phyloP scores from a whole-genome alignment of 2,888 invertebrate species.

The Lydus trimaculatus region DNA sequence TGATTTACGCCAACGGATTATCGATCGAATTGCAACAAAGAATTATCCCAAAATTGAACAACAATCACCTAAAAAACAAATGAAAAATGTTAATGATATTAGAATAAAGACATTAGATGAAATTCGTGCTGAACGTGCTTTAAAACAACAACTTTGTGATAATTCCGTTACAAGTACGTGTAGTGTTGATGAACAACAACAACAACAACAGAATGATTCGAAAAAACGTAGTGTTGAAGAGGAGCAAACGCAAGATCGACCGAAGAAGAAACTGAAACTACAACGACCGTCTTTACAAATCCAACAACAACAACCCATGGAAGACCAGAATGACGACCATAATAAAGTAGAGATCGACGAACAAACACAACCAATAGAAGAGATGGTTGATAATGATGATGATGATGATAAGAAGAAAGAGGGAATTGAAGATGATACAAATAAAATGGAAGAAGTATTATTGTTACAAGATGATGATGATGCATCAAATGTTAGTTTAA shows the following conservation, averaged over 20 bases:
- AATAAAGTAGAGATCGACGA: constrained; percentile 24
- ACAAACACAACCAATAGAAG: constrained; percentile 19
- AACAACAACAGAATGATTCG: constrained; percentile 21
- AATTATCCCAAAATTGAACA: constrained; percentile 25
- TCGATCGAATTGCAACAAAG: constrained; percentile 44
- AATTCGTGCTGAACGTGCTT: constrained; percentile 54
- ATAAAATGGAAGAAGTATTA: constrained; percentile 51
- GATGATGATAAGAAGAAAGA: constrained; percentile 20
- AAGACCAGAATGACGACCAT: constrained; percentile 29
- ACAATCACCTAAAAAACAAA: constrained; percentile 16
- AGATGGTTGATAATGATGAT: constrained; percentile 33
- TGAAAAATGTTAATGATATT: constrained; percentile 43
- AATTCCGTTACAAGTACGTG: constrained; percentile 28
- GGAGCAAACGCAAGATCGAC: constrained; percentile 18
- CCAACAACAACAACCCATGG: background rate
- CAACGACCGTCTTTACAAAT: constrained; percentile 27
- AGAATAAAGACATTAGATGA: constrained; percentile 60
- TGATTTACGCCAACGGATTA: constrained; percentile 51
- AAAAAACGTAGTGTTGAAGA: constrained; percentile 12
- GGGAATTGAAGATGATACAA: constrained; percentile 13
- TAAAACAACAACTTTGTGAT: constrained; percentile 19
- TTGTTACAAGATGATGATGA: constrained; percentile 54
- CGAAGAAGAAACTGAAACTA: constrained; percentile 51
- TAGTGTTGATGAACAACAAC: constrained; percentile 14
- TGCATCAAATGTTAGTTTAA: constrained; percentile 46